Evolutionary conservation across 2,797 vertebrate genomes (phyloP).

Genomic region (Apodemus agrarius): DNA sequence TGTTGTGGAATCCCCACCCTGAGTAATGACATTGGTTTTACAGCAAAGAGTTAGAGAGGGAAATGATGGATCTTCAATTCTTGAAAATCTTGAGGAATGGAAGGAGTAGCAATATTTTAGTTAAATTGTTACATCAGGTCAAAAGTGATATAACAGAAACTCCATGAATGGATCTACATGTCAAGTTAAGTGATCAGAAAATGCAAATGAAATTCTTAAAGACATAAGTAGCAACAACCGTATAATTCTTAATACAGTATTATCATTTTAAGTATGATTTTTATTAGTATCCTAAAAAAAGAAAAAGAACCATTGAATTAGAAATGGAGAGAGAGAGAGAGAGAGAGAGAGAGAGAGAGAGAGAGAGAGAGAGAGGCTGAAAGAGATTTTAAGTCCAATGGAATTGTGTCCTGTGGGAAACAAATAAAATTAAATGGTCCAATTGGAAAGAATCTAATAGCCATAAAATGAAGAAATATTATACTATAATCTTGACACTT

Average conservation of each 20-base stretch:
- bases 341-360: background rate
- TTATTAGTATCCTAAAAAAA: background rate
- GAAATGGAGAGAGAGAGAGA: background rate
- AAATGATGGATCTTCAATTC: background rate
- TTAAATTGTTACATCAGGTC: background rate
- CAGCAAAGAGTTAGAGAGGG: background rate
- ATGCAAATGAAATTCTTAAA: background rate
- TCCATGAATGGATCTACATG: background rate
- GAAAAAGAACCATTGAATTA: background rate
- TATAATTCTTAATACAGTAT: background rate
- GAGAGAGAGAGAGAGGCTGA: background rate
- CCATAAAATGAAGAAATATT: background rate
- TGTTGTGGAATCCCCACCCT: background rate
- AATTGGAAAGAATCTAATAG: background rate
- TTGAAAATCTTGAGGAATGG: background rate
- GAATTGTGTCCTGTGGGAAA: background rate
- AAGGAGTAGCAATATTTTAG: background rate
- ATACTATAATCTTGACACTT: background rate
- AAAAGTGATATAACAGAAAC: background rate
- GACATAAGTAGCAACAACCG: background rate
- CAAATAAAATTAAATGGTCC: background rate
- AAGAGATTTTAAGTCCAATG: background rate
- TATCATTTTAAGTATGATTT: background rate
- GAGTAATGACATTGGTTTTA: background rate
- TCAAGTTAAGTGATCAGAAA: background rate